Evolutionary conservation across 2,113 vertebrate genomes (phyloP).

Genomic region (Phocoena sinus): DNA sequence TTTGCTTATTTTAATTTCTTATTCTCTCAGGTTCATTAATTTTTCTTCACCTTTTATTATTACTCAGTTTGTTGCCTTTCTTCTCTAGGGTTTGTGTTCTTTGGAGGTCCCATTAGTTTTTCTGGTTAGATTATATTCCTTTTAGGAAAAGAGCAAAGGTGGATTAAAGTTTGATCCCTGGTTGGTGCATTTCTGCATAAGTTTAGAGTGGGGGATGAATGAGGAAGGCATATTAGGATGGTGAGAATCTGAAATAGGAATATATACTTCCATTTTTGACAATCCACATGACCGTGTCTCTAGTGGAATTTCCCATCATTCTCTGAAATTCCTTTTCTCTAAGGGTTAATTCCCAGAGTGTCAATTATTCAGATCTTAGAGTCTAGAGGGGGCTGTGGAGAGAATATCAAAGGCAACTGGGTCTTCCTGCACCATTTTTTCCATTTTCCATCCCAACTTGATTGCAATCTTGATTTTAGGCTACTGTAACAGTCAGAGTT

Average conservation of each 20-base stretch:
- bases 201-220: not conserved
- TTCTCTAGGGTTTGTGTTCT: not conserved
- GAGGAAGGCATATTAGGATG: not conserved
- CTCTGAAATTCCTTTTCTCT: not conserved
- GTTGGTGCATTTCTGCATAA: not conserved
- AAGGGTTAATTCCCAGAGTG: not conserved
- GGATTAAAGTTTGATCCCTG: not conserved
- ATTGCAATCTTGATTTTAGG: not conserved
- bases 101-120: not conserved
- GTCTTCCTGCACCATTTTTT: not conserved
- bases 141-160: not conserved
- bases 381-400: not conserved
- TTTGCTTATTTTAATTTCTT: not conserved
- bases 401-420: not conserved
- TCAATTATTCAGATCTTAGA: not conserved
- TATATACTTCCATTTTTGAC: not conserved
- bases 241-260: not conserved
- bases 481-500: not conserved
- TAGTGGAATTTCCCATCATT: not conserved
- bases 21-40: not conserved
- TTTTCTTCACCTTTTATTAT: not conserved
- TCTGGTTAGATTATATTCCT: not conserved
- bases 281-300: not conserved
- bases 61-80: not conserved
- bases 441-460: not conserved